Conservation (phyloP, 2,888 invertebrate genomes). For the Polyommatus iphigenia region DNA sequence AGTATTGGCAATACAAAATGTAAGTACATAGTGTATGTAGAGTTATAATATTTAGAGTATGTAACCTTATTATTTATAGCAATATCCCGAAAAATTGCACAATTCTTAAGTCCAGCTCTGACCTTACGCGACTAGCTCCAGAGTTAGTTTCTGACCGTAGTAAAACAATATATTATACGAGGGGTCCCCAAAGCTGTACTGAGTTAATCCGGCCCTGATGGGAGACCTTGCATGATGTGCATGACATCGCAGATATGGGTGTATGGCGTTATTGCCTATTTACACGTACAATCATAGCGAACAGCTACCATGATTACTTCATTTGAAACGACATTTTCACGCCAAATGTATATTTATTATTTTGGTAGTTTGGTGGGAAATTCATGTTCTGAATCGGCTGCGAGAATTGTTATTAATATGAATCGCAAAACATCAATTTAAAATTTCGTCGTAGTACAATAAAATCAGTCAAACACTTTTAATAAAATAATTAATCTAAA, state of each 20-base stretch:
- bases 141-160: too few relatives aligned
- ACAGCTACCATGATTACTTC: neutral
- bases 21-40: too few relatives aligned
- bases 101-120: too few relatives aligned
- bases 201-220: neutral
- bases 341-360: neutral
- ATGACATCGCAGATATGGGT: neutral
- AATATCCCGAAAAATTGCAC: too few relatives aligned
- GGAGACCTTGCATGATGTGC: conserved; percentile 14
- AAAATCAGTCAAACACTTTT: too few relatives aligned
- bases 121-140: too few relatives aligned
- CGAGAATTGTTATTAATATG: neutral
- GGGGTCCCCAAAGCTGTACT: neutral
- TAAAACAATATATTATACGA: neutral
- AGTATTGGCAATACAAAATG: too few relatives aligned
- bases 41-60: too few relatives aligned
- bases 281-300: conserved; percentile 5
- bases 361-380: neutral
- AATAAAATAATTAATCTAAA: too few relatives aligned
- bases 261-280: conserved; percentile 17
- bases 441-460: neutral
- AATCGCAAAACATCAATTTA: neutral
- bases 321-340: neutral
- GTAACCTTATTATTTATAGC: too few relatives aligned
- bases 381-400: neutral